Evolutionary conservation across 2,113 vertebrate genomes (phyloP), one percentile per base, ranked within the genome.

Genomic region (Eudyptes chrysolophus): DNA sequence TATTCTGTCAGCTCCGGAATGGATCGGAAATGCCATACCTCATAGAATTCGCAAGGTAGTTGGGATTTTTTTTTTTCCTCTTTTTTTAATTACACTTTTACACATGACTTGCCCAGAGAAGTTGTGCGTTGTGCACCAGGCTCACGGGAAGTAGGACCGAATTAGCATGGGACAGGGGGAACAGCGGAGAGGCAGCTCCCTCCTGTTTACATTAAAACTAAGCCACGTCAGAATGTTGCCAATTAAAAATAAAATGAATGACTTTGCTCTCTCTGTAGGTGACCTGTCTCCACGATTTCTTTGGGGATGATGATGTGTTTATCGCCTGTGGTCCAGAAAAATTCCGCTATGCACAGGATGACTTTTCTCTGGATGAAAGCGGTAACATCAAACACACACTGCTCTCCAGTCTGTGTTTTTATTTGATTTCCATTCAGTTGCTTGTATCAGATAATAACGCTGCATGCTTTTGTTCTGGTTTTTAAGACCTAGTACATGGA

Each of bases 241-340:
- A 94, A 88, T 90, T 95, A 84, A 94, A 92, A 92, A 3, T 79
- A 52, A 89, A 90, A 69, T 12, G 10, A 78, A 70, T 94, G 65
- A 84, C 92, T 98, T 79, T 98, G 76, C 91, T 98, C 94, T 97
- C 92, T 94, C 93, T 74, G 29, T 42, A 99, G 99, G 99, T 99
- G 76, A 99, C 99, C 94, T 99, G 99, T 97, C 99, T 99, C n/a
- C 99, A 99, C 42, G 99, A 99, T 98, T 99, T 99, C 98, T 99
- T 99, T 88, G 99, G 99, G 4, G 99, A 99, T 8, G 99, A 99
- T 13, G 99, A 99, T 27, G 99, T 99, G 86, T 99, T 99, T 92
- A 99, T 99, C 65, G 99, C 99, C 79, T 99, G 99, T 65, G 99
- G 99, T 76, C 99, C 99, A 36, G 99, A 99, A 96, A 99, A 99